Conservation (phyloP, 2,888 invertebrate species). For the Athalia rosae region DNA sequence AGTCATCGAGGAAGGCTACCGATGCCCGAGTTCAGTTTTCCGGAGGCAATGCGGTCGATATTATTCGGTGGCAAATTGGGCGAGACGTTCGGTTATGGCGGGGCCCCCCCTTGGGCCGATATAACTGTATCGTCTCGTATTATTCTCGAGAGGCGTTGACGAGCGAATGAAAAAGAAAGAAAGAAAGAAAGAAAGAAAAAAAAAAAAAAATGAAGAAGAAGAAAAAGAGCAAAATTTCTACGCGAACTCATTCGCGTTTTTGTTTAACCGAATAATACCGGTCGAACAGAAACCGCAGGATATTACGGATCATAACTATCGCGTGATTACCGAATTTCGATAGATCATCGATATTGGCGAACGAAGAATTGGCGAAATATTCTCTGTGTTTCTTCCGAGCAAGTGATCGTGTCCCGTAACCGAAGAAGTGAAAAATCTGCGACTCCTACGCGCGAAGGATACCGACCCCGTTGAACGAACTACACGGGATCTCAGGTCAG, state of each 20-base stretch:
- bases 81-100: slow-evolving; percentile 1
- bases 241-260: slow-evolving; percentile 13
- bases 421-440: no score
- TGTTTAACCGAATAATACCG: slow-evolving; percentile 8
- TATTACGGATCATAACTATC: neutral
- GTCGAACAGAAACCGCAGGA: slow-evolving; percentile 19
- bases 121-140: slow-evolving; percentile 34
- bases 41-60: neutral
- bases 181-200: neutral
- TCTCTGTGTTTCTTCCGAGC: no score
- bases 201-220: slow-evolving; percentile 22
- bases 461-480: slow-evolving; percentile 37
- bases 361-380: no score
- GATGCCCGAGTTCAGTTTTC: no score
- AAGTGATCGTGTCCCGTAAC: no score
- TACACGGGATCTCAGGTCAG: slow-evolving; percentile 23
- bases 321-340: neutral
- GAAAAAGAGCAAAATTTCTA: neutral
- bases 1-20: neutral
- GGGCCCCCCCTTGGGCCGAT: slow-evolving; percentile 5
- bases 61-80: slow-evolving; percentile 36
- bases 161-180: slow-evolving; percentile 5
- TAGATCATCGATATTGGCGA: no score
- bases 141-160: neutral
- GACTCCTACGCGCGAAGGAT: slow-evolving; percentile 6